Evolutionary conservation across 2,797 vertebrate genomes (phyloP).

Genomic region (Tenualosa ilisha): DNA sequence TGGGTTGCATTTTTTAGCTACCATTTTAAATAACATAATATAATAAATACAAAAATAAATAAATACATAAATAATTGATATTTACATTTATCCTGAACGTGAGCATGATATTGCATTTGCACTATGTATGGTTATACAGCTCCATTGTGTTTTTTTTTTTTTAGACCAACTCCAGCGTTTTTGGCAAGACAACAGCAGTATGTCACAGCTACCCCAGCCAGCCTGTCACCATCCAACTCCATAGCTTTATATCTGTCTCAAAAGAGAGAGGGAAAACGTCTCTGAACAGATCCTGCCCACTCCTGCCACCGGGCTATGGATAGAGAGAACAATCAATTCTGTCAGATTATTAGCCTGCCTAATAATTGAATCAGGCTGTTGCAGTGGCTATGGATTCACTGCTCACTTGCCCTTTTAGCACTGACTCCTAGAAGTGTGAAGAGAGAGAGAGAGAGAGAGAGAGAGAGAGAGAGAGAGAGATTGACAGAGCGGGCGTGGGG

Average conservation of each 20-base stretch:
- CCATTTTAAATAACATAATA: too few species aligned
- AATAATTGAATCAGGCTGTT: constrained; percentile 60
- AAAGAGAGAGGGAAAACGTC: constrained; percentile 20
- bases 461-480: constrained; percentile 19
- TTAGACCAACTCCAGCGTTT: background rate
- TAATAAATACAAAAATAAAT: too few species aligned
- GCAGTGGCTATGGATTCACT: constrained; percentile 59
- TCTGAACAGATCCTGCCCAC: constrained; percentile 31
- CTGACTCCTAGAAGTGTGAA: constrained; percentile 34
- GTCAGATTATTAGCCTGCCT: constrained; percentile 59
- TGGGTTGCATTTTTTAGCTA: background rate
- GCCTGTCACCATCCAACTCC: background rate
- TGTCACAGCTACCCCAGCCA: background rate
- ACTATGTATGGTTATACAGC: background rate
- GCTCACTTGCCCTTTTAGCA: constrained; percentile 30
- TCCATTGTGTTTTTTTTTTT: background rate
- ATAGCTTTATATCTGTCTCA: constrained; percentile 28
- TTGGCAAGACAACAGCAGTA: background rate
- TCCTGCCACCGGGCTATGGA: constrained; percentile 48
- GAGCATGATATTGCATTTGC: background rate
- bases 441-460: constrained; percentile 21
- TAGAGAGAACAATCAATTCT: constrained; percentile 56
- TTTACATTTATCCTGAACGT: too few species aligned
- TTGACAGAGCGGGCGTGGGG: background rate
- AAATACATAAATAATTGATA: too few species aligned